phyloP scores from a whole-genome alignment of 2,888 invertebrate genomes.

The Cerceris ruficornis region DNA sequence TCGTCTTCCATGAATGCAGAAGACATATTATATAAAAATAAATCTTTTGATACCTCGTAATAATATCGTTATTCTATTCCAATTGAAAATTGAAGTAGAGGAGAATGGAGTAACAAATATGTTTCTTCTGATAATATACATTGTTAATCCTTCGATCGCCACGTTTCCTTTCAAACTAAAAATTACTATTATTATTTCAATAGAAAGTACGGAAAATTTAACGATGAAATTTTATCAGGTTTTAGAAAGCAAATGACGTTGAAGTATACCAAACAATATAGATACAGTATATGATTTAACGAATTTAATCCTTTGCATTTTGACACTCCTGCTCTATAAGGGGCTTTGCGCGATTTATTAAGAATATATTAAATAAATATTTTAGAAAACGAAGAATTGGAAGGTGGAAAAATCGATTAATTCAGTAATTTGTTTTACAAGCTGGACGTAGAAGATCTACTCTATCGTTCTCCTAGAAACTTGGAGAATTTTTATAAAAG shows the following conservation, averaged over 20 bases:
- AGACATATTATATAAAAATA: slow-evolving; percentile 45
- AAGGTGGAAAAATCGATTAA: too few species aligned
- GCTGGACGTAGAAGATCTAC: too few species aligned
- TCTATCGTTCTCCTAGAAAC: too few species aligned
- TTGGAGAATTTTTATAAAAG: too few species aligned
- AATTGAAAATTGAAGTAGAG: slow-evolving; percentile 7
- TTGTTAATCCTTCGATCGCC: slow-evolving; percentile 9
- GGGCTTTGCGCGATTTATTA: background rate
- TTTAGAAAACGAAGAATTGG: too few species aligned
- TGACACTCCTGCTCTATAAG: background rate
- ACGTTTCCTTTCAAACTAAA: background rate
- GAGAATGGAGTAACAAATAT: slow-evolving; percentile 8
- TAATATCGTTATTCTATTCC: slow-evolving; percentile 4
- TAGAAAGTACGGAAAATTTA: background rate
- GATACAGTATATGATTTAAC: too few species aligned
- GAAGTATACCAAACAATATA: too few species aligned
- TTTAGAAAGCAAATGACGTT: background rate
- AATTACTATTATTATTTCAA: background rate
- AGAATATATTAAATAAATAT: too few species aligned
- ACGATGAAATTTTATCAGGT: background rate
- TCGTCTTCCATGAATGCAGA: slow-evolving; percentile 13
- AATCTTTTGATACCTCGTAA: slow-evolving; percentile 21
- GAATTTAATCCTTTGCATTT: background rate
- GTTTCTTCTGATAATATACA: slow-evolving; percentile 12
- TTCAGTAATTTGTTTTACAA: too few species aligned